These are phyloP conservation scores for Chelon auratus DNA, from an alignment of 2,797 vertebrate genomes.

Conservation along the genomic window DNA sequence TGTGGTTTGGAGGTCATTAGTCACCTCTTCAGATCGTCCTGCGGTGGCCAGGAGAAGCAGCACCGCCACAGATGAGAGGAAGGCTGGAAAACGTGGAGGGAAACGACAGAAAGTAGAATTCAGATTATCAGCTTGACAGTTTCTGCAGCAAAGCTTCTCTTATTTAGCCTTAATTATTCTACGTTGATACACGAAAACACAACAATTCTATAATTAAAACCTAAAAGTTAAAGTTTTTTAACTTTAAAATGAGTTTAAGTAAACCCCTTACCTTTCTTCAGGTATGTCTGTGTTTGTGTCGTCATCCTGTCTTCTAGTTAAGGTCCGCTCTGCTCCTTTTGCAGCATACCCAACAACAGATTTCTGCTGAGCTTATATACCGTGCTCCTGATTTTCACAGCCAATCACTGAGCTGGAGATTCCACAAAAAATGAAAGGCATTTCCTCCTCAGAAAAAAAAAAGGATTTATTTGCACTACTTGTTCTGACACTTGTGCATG, in stretches of 20 bases:
- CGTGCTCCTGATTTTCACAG: neutral
- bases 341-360: slow-evolving; percentile 1
- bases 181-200: no score
- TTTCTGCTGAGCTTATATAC: slow-evolving; percentile 59
- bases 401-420: slow-evolving; percentile 49
- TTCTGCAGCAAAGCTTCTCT: no score
- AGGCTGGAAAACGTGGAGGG: slow-evolving; percentile 22
- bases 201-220: no score
- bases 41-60: slow-evolving; percentile 56
- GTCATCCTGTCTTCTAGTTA: slow-evolving; percentile 56
- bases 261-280: slow-evolving; percentile 57
- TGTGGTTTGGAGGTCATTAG: slow-evolving; percentile 25
- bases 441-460: slow-evolving; percentile 28
- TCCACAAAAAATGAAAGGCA: slow-evolving; percentile 22
- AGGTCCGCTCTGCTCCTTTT: neutral
- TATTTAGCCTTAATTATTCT: no score
- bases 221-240: no score
- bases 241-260: neutral
- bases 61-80: slow-evolving; percentile 18
- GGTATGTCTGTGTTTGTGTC: slow-evolving; percentile 36
- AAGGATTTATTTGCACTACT: slow-evolving; percentile 19
- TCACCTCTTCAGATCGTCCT: slow-evolving; percentile 27
- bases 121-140: no score
- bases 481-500: slow-evolving; percentile 39
- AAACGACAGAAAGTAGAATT: neutral